Evolutionary conservation across 2,797 vertebrate species (phyloP).

Genomic region (Fistularia commersonii): DNA sequence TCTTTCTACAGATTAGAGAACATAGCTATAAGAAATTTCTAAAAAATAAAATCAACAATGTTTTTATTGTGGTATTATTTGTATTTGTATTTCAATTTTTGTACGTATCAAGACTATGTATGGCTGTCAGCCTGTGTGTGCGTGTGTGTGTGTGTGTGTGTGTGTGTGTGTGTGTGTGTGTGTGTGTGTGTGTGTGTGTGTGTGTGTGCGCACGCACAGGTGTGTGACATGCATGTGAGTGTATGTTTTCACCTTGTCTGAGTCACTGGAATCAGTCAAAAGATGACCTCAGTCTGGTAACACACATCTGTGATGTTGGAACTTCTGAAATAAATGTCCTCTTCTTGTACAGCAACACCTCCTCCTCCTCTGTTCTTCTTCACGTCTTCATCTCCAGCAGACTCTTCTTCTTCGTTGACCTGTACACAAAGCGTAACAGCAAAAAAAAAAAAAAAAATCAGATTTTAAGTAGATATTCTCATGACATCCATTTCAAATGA

Average conservation of each 20-base stretch:
- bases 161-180: constrained; percentile 22
- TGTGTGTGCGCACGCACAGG: constrained; percentile 32
- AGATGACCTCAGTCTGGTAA: constrained; percentile 43
- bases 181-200: constrained; percentile 23
- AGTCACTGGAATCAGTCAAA: constrained; percentile 62
- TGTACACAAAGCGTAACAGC: too few species aligned
- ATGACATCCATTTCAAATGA: too few species aligned
- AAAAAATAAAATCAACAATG: constrained; percentile 52
- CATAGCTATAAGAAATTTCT: constrained; percentile 70
- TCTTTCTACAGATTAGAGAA: constrained; percentile 74
- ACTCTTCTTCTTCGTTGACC: background rate
- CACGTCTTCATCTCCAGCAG: background rate
- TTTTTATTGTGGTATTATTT: constrained; percentile 77
- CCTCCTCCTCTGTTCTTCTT: constrained; percentile 7
- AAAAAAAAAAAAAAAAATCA: too few species aligned
- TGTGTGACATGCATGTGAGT: constrained; percentile 56
- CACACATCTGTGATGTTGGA: constrained; percentile 64
- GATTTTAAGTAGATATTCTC: too few species aligned
- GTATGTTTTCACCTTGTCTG: constrained; percentile 61
- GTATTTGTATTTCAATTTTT: constrained; percentile 75
- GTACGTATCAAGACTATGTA: constrained; percentile 71
- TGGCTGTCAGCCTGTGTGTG: constrained; percentile 28
- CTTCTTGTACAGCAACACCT: constrained; percentile 60
- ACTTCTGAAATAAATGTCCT: constrained; percentile 67
- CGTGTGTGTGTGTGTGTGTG: constrained; percentile 18